Percentiles rank a stretch among this genome's conserved stretches.
phyloP scores from a whole-genome alignment of 2,888 invertebrate species.

The Mesoligia furuncula region DNA sequence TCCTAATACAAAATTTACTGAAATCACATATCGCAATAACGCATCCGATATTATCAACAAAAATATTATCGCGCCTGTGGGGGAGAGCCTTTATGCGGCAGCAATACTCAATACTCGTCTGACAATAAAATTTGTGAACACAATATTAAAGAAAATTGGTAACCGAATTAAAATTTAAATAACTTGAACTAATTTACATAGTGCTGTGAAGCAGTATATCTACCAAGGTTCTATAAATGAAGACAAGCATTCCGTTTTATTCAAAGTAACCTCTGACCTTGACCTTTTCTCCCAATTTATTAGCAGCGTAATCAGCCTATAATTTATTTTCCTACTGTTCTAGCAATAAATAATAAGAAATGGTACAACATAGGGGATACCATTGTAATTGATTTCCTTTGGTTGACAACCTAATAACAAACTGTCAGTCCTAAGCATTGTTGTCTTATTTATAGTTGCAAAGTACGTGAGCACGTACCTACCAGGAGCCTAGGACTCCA shows the following conservation, averaged over 20 bases:
- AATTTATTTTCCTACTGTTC: too few species aligned
- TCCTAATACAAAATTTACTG: not conserved
- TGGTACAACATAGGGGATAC: slow-evolving; percentile 22
- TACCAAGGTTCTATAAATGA: not conserved
- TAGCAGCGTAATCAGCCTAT: not conserved
- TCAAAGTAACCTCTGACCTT: too few species aligned
- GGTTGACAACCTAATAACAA: slow-evolving; percentile 50
- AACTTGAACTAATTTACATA: not conserved
- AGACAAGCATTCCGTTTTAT: too few species aligned
- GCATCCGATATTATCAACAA: too few species aligned
- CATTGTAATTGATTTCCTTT: slow-evolving; percentile 41
- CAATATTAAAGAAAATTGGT: not conserved
- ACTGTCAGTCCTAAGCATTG: slow-evolving; percentile 28
- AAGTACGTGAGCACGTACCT: slow-evolving; percentile 20
- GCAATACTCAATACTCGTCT: not conserved
- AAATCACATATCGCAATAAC: not conserved
- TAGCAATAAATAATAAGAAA: slow-evolving; percentile 16
- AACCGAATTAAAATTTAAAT: not conserved
- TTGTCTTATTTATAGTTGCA: slow-evolving; percentile 46
- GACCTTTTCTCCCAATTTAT: not conserved
- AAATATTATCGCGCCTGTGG: not conserved
- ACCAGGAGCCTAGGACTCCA: slow-evolving; percentile 24
- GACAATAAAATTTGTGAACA: not conserved
- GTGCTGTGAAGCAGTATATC: not conserved
- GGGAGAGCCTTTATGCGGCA: not conserved